A percentile compares a stretch with the other conserved stretches of the same genome.
These are phyloP conservation scores for Ailurus styani DNA, from an alignment of 2,113 vertebrate genomes.

Conservation along the genomic window DNA sequence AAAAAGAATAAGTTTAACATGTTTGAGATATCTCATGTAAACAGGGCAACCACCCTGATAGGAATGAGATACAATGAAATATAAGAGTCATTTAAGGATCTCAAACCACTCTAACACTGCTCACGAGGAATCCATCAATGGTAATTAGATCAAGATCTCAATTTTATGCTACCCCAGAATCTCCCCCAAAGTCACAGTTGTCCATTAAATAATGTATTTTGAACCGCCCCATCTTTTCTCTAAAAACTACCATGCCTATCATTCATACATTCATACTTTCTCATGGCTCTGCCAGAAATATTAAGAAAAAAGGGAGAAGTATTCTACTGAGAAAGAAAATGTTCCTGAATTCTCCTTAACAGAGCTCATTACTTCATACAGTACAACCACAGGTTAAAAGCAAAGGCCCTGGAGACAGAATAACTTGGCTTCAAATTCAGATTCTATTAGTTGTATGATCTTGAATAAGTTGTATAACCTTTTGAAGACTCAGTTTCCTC, in stretches of 20 bases:
- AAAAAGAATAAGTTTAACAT: slow-evolving; percentile 26
- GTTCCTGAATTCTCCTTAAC: not conserved
- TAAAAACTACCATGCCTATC: slow-evolving; percentile 24
- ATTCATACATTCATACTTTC: slow-evolving; percentile 19
- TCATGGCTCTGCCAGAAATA: not conserved
- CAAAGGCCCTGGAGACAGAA: not conserved
- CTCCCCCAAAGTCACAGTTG: not conserved
- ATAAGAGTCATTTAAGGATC: not conserved
- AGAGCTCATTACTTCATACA: not conserved
- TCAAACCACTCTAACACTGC: not conserved
- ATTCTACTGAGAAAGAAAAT: slow-evolving; percentile 28
- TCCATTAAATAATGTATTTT: not conserved
- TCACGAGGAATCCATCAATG: slow-evolving; percentile 13
- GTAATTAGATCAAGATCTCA: slow-evolving; percentile 21
- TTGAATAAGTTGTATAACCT: slow-evolving; percentile 17
- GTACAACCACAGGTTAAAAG: not conserved
- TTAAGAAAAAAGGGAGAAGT: not conserved
- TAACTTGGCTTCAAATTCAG: slow-evolving; percentile 23
- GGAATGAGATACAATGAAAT: slow-evolving; percentile 17
- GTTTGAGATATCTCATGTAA: not conserved
- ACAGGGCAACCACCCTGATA: not conserved
- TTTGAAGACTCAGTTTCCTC: not conserved
- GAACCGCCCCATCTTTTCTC: not conserved
- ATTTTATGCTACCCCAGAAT: not conserved
- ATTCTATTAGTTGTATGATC: not conserved